A percentile compares a stretch with the other conserved stretches of the same genome.
Conservation (phyloP, 64 coral and sea anemone species). For the Acropora yongei region DNA sequence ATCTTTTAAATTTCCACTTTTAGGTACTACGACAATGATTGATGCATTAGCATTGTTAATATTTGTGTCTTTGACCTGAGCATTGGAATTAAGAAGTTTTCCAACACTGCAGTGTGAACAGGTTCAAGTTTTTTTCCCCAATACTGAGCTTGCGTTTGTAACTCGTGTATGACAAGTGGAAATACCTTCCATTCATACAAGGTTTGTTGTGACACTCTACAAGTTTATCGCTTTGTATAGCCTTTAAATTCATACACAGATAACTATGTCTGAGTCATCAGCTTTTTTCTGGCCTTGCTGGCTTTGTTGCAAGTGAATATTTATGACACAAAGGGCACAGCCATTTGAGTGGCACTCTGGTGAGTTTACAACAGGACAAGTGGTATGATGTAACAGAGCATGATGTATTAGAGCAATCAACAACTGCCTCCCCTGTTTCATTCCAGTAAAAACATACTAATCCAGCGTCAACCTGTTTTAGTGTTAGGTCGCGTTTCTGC, state of each 20-base stretch:
- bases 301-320: constrained; percentile 26
- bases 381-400: constrained; percentile 48
- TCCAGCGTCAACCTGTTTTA: constrained; percentile 46
- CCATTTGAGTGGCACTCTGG: constrained; percentile 49
- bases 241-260: constrained; percentile 39
- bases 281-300: constrained; percentile 48
- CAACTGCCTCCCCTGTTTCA: constrained; percentile 51
- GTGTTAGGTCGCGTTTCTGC: constrained; percentile 61
- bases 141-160: constrained; percentile 45
- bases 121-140: constrained; percentile 28
- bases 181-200: constrained; percentile 20
- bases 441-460: constrained; percentile 57
- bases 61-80: constrained; percentile 18
- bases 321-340: constrained; percentile 55
- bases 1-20: constrained; percentile 30
- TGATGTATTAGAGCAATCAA: constrained; percentile 49
- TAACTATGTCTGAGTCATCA: constrained; percentile 39
- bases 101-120: constrained; percentile 41
- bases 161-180: neutral
- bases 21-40: constrained; percentile 7
- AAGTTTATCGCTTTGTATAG: constrained; percentile 26
- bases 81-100: neutral
- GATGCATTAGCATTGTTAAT: constrained; percentile 22
- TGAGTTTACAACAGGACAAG: constrained; percentile 62
- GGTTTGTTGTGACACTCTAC: constrained; percentile 33